Percentiles rank a stretch among this genome's conserved stretches.
These are phyloP conservation scores for Lycocerus yunnanus DNA, from an alignment of 2,888 invertebrate species.

Conservation along the genomic window DNA sequence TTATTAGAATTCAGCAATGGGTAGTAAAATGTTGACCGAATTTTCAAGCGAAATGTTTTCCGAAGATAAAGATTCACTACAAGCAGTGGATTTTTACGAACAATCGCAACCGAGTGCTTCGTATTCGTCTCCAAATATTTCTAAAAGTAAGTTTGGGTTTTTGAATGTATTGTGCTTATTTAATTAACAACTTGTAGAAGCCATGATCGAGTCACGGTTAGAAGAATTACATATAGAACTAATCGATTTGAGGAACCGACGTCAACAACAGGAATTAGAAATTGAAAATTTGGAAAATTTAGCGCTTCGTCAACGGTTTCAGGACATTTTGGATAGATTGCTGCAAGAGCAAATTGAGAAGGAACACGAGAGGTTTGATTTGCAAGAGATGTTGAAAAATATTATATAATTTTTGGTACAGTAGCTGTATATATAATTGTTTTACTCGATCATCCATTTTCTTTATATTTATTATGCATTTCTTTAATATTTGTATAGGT, in stretches of 20 bases:
- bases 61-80: slow-evolving; percentile 49
- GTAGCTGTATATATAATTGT: not conserved
- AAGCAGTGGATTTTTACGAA: slow-evolving; percentile 51
- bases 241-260: slow-evolving; percentile 72
- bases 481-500: not conserved
- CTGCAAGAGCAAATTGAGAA: slow-evolving; percentile 80
- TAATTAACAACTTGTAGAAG: slow-evolving; percentile 33
- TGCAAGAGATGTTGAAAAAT: slow-evolving; percentile 50
- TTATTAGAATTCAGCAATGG: slow-evolving; percentile 47
- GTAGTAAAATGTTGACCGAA: slow-evolving; percentile 61
- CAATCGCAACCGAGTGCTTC: slow-evolving; percentile 42
- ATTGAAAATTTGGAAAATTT: slow-evolving; percentile 85
- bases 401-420: not conserved
- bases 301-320: slow-evolving; percentile 78
- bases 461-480: not conserved
- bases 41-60: slow-evolving; percentile 67
- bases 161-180: not conserved
- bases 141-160: slow-evolving; percentile 37
- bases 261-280: slow-evolving; percentile 80
- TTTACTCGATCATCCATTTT: not conserved
- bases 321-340: slow-evolving; percentile 76
- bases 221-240: slow-evolving; percentile 75
- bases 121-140: slow-evolving; percentile 43
- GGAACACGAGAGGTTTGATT: slow-evolving; percentile 65
- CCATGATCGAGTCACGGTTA: slow-evolving; percentile 60